Evolutionary conservation across 1,140 invertebrate genomes (phyloP).

Genomic region (Lordiphosa clarofinis): DNA sequence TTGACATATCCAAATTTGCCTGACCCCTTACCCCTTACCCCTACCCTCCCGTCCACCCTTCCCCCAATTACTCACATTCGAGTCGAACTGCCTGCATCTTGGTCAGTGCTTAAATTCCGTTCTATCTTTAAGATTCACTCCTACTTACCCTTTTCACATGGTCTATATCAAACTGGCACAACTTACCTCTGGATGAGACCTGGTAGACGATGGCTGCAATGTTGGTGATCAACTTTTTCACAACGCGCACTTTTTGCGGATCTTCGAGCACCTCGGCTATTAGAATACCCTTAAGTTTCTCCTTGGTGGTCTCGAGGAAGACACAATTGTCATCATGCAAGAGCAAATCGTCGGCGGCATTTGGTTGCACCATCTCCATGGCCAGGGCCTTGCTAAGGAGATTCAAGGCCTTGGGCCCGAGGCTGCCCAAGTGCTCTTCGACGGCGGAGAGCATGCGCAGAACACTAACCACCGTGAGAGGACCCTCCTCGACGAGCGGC

Average conservation of each 20-base stretch:
- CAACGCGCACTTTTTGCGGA: slow-evolving; percentile 73
- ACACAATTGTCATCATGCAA: slow-evolving; percentile 86
- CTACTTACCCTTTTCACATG: slow-evolving; percentile 11
- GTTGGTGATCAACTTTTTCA: slow-evolving; percentile 82
- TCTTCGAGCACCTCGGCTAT: slow-evolving; percentile 87
- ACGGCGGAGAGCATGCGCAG: slow-evolving; percentile 88
- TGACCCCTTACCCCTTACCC: no score
- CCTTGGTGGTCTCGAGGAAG: slow-evolving; percentile 90
- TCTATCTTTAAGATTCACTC: slow-evolving; percentile 5
- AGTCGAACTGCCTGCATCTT: no score
- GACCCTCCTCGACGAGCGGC: slow-evolving; percentile 59
- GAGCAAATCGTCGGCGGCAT: slow-evolving; percentile 87
- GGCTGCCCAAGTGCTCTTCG: slow-evolving; percentile 88
- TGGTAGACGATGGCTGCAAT: slow-evolving; percentile 85
- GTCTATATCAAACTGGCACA: not conserved
- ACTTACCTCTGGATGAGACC: slow-evolving; percentile 81
- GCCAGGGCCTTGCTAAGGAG: slow-evolving; percentile 87
- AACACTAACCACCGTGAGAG: slow-evolving; percentile 84
- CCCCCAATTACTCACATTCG: no score
- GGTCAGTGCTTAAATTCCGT: no score
- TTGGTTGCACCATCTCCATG: slow-evolving; percentile 85
- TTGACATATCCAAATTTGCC: no score
- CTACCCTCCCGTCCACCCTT: no score
- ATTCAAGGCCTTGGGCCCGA: slow-evolving; percentile 88
- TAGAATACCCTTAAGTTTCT: slow-evolving; percentile 90